A percentile compares a stretch with the other conserved stretches of the same genome.
Conservation (phyloP, 2,888 invertebrate species). For the Apotomis betuletana region DNA sequence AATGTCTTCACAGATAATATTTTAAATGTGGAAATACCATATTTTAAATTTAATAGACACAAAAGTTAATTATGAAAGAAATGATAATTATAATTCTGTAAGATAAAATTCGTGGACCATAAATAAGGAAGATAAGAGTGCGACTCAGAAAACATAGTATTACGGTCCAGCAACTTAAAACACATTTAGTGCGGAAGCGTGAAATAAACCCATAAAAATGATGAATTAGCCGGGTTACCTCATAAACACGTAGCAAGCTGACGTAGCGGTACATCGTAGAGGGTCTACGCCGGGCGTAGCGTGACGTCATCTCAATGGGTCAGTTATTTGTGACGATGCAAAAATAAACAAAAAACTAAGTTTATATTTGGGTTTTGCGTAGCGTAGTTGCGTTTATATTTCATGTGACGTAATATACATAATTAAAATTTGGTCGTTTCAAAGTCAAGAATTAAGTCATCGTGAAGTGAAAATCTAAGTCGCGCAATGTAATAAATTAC, state of each 20-base stretch:
- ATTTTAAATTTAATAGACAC: too few species aligned
- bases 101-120: too few species aligned
- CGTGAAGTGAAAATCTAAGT: too few species aligned
- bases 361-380: not conserved
- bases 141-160: not conserved
- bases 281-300: constrained; percentile 21
- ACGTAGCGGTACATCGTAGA: constrained; percentile 21
- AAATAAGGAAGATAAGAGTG: too few species aligned
- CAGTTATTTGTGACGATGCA: not conserved
- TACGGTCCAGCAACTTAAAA: not conserved
- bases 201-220: constrained; percentile 2
- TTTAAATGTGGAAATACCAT: too few species aligned
- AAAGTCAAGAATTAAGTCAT: too few species aligned
- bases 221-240: not conserved
- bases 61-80: too few species aligned
- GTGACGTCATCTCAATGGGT: constrained; percentile 17
- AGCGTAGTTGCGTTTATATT: not conserved
- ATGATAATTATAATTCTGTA: too few species aligned
- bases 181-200: not conserved
- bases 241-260: constrained; percentile 22
- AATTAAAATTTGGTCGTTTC: too few species aligned
- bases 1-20: too few species aligned
- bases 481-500: too few species aligned
- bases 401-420: too few species aligned
- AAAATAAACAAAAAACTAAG: not conserved